Percentiles rank a stretch among this genome's conserved stretches.
phyloP scores from a whole-genome alignment of 2,888 invertebrate species.

The Dichetophora obliterata region DNA sequence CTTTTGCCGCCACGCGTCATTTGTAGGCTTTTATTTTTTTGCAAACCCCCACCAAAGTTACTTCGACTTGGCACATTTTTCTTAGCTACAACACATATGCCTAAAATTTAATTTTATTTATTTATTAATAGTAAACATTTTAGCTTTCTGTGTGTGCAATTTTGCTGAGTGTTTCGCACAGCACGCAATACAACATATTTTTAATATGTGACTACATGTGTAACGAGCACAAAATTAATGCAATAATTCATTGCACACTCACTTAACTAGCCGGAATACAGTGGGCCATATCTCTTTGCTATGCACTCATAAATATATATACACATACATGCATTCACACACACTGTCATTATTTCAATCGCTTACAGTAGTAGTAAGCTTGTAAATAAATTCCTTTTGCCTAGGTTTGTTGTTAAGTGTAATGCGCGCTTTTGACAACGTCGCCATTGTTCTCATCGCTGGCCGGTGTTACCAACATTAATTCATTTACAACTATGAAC shows the following conservation, averaged over 20 bases:
- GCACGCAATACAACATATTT: conserved; percentile 25
- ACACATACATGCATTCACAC: conserved; percentile 1
- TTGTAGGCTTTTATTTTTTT: too few relatives aligned
- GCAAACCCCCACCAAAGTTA: too few relatives aligned
- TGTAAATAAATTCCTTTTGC: neutral
- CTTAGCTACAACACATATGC: too few relatives aligned
- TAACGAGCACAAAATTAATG: conserved; percentile 27
- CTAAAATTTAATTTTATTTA: too few relatives aligned
- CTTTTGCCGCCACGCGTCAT: too few relatives aligned
- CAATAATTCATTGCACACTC: conserved; percentile 33
- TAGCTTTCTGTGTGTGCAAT: neutral
- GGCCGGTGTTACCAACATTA: conserved; percentile 12
- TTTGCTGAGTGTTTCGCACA: conserved; percentile 18
- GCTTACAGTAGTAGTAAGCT: neutral
- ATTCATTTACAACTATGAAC: conserved; percentile 7
- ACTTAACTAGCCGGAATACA: conserved; percentile 3
- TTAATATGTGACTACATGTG: conserved; percentile 7
- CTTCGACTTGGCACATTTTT: too few relatives aligned
- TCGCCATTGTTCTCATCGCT: neutral
- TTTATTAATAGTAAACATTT: too few relatives aligned
- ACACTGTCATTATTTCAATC: neutral
- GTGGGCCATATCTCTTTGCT: neutral
- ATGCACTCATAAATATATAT: neutral
- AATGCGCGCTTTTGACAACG: neutral
- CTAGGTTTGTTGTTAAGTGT: neutral